Conservation (phyloP, 2,797 vertebrate genomes). For the Psittacula echo region DNA sequence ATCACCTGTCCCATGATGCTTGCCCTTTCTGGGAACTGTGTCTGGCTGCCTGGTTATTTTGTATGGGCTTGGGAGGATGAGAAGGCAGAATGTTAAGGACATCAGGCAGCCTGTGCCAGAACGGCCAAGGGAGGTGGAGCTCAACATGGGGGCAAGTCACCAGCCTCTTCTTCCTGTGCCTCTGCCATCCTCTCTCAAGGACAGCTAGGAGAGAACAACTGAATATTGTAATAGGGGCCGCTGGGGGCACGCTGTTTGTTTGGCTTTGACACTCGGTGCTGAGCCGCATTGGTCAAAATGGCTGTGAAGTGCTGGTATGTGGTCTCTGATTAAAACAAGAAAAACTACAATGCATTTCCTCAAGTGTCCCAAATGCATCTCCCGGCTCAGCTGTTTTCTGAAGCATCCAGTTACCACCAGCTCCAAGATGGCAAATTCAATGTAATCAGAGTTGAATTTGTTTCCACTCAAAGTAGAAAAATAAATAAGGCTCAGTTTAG, state of each 20-base stretch:
- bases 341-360: slow-evolving; percentile 22
- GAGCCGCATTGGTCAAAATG: neutral
- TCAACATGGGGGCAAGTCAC: neutral
- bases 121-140: neutral
- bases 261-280: neutral
- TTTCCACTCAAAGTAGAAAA: slow-evolving; percentile 46
- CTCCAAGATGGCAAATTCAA: neutral
- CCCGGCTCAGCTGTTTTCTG: neutral
- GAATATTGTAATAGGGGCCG: neutral
- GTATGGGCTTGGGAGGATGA: neutral
- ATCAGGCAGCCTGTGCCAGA: fast-evolving
- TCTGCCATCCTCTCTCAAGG: neutral
- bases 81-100: neutral
- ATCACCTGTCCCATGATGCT: fast-evolving
- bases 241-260: neutral
- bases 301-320: neutral
- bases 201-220: neutral
- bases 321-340: neutral
- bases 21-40: fast-evolving
- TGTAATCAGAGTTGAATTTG: slow-evolving; percentile 7
- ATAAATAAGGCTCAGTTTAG: slow-evolving; percentile 25
- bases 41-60: neutral
- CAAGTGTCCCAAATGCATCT: neutral
- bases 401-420: neutral
- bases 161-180: neutral